Base-by-base conservation (phyloP, 2,888 invertebrate genomes). In the Conistra vaccinii region DNA sequence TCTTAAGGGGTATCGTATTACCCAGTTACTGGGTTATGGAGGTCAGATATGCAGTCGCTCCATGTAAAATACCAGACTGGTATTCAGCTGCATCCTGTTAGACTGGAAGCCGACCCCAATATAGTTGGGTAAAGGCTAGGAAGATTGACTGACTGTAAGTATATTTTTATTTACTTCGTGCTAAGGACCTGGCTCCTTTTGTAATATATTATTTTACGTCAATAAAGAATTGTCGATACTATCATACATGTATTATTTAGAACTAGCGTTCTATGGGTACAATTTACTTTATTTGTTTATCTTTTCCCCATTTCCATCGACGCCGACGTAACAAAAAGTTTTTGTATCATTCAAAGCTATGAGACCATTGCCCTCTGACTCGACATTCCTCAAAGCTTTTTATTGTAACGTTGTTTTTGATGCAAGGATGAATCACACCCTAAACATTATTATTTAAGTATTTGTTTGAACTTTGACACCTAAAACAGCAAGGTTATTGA, bases 381-480 rank as follows among this genome's bases (percentile, higher is more conserved):
- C 51, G 26, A 32, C 42, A 45, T 23, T 55, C 7, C 7, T 48
- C 12, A 76, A 76, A 9, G 6, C 14, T 26, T 68, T 53, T 26
- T n/a, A 10, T n/a, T 32, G 23, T 62, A 26, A 12, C 14, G 6
- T 10, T 76, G 32, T 61, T n/a, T 74, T 45, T 20, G 5, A 39
- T 9, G 39, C 39, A 39, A 39, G 5, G 23, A 62, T 55, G 76
- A 76, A 14, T 76, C 61, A 76, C 32, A 61, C 1, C 6, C 0
- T 1, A 55, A 4, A 57, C 14, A n/a, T 14, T 20, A n/a, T 2
- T 9, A 1, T 39, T 39, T 23, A 14, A n/a, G 1, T 9, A 1
- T 39, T 39, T 23, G 20, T 20, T 57, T 74, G 66, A 66, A 69
- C 69, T 81, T 53, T 42, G 48, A 61, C 48, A 81, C 55, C 7